These are phyloP conservation scores for Pollimyrus isidori DNA, from an alignment of 2,113 vertebrate species.

Conservation along the genomic window DNA sequence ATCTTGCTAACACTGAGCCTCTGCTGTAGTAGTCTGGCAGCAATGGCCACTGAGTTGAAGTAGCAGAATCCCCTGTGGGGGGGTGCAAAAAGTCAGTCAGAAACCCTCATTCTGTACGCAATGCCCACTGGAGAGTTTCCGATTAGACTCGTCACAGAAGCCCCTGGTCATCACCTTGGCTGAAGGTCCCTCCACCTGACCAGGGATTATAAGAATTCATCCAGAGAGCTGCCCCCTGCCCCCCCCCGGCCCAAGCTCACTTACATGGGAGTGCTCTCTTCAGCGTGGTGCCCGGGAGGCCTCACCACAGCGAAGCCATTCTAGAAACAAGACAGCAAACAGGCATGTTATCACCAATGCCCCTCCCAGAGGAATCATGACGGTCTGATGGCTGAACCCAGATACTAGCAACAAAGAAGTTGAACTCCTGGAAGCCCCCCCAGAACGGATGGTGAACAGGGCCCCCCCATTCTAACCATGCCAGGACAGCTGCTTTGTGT, in stretches of 20 bases:
- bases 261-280: slow-evolving; percentile 96
- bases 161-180: neutral
- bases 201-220: neutral
- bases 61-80: slow-evolving; percentile 94
- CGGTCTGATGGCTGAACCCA: neutral
- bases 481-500: slow-evolving; percentile 56
- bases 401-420: slow-evolving; percentile 6
- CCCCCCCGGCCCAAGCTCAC: slow-evolving; percentile 37
- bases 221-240: neutral
- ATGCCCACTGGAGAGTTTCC: neutral
- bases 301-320: slow-evolving; percentile 95
- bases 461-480: slow-evolving; percentile 46
- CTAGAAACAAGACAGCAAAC: slow-evolving; percentile 47
- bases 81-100: slow-evolving; percentile 11
- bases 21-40: slow-evolving; percentile 90
- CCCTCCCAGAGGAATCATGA: neutral
- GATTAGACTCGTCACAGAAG: neutral
- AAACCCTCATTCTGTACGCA: neutral
- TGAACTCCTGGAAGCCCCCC: slow-evolving; percentile 19
- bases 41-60: slow-evolving; percentile 95
- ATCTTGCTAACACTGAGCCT: slow-evolving; percentile 89
- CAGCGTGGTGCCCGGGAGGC: slow-evolving; percentile 91
- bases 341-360: slow-evolving; percentile 18
- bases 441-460: neutral
- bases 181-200: neutral